phyloP scores from a whole-genome alignment of 2,113 vertebrate species.

The Cynopterus brachyotis region DNA sequence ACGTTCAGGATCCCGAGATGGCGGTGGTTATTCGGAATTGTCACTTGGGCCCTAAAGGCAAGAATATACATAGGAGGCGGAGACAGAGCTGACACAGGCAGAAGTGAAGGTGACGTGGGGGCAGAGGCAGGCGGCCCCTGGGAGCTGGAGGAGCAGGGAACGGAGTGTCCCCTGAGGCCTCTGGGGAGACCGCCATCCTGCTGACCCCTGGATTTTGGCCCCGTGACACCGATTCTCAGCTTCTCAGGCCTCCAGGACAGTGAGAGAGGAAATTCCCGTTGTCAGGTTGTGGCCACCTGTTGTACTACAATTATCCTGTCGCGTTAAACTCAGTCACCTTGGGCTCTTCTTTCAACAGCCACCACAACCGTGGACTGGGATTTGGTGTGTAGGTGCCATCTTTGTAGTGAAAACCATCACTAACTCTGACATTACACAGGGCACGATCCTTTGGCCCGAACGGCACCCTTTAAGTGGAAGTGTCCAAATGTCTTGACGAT shows the following conservation, averaged over 20 bases:
- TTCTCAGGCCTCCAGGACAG: not conserved
- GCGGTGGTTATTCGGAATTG: not conserved
- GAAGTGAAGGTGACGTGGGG: not conserved
- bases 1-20: not conserved
- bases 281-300: conserved; percentile 2
- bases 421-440: not conserved
- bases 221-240: not conserved
- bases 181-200: rapidly evolving
- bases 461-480: not conserved
- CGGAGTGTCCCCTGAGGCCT: rapidly evolving
- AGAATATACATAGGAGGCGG: not conserved
- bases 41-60: not conserved
- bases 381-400: conserved; percentile 59
- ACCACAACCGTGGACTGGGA: not conserved
- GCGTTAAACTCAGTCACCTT: conserved; percentile 16
- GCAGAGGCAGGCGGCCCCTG: not conserved
- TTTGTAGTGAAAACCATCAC: not conserved
- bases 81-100: not conserved
- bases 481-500: not conserved
- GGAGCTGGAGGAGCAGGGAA: not conserved
- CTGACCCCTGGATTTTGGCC: not conserved
- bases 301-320: not conserved
- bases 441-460: not conserved
- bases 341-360: not conserved
- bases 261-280: no score